Percentiles rank a stretch among this genome's conserved stretches.
Conservation (phyloP, 2,113 vertebrate genomes). For the Carassius auratus region DNA sequence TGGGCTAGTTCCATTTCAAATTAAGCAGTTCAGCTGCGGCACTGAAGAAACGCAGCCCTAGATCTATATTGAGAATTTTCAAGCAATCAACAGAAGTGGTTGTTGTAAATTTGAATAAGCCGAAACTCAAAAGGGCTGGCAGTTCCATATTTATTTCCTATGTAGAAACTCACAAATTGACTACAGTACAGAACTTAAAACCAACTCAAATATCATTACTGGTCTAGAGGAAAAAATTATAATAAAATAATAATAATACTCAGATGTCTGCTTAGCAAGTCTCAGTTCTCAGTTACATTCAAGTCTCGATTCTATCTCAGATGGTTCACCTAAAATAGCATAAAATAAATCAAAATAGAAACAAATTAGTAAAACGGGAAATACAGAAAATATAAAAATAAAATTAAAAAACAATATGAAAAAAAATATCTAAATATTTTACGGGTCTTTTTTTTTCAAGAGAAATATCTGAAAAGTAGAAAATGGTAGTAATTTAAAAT, state of each 20-base stretch:
- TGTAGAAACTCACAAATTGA: not conserved
- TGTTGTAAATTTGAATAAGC: not conserved
- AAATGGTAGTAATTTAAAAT: too few species aligned
- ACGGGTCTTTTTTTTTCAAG: too few species aligned
- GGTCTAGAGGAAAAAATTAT: not conserved
- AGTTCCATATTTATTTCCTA: not conserved
- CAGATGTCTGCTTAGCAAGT: not conserved
- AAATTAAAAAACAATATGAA: too few species aligned
- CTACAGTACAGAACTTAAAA: not conserved
- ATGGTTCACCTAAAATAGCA: not conserved
- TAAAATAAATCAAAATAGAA: not conserved
- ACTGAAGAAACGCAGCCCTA: not conserved
- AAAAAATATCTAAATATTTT: too few species aligned
- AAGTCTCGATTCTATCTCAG: not conserved
- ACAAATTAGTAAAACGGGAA: not conserved
- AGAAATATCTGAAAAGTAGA: too few species aligned
- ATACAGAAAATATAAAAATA: too few species aligned
- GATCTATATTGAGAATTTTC: not conserved
- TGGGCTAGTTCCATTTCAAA: constrained; percentile 28
- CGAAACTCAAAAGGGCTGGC: not conserved
- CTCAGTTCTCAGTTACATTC: not conserved
- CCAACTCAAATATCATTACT: not conserved
- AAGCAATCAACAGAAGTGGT: not conserved
- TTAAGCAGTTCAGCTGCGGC: not conserved
- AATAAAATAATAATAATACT: not conserved